These are phyloP conservation scores for Yponomeuta plumbellus DNA, from an alignment of 2,888 invertebrate genomes.

Conservation along the genomic window DNA sequence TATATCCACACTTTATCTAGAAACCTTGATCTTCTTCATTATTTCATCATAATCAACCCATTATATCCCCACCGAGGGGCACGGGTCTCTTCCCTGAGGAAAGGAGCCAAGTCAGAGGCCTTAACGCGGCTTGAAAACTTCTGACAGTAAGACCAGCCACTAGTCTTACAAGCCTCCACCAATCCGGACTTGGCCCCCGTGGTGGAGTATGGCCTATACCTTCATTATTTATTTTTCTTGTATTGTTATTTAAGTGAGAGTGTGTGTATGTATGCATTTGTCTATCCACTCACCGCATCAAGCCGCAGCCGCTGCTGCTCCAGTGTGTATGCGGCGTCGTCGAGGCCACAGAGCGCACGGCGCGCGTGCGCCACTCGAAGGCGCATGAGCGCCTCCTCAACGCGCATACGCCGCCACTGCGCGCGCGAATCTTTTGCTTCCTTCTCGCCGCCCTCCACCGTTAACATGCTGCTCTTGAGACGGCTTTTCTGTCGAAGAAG, in stretches of 20 bases:
- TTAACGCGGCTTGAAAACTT: no score
- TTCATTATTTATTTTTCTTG: no score
- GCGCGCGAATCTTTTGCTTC: constrained; percentile 39
- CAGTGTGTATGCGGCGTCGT: constrained; percentile 79
- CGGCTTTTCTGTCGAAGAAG: constrained; percentile 50
- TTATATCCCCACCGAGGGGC: no score
- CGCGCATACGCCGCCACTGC: constrained; percentile 52
- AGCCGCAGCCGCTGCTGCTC: constrained; percentile 83
- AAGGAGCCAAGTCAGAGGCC: no score
- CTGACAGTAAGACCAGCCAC: no score
- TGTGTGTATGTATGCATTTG: neutral
- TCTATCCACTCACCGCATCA: constrained; percentile 74
- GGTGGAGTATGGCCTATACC: no score
- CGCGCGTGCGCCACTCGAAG: constrained; percentile 81
- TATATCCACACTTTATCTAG: no score
- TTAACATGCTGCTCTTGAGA: constrained; percentile 51
- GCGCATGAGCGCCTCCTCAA: constrained; percentile 80
- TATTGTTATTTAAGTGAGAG: neutral
- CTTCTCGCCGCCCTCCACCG: constrained; percentile 58
- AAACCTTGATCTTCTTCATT: no score
- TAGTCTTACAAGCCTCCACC: no score
- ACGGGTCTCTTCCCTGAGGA: no score
- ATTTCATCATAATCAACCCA: no score
- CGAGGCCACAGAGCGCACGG: constrained; percentile 78
- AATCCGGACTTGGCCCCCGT: no score